Base-by-base conservation (phyloP, 2,797 vertebrate species). In the Helostoma temminkii region DNA sequence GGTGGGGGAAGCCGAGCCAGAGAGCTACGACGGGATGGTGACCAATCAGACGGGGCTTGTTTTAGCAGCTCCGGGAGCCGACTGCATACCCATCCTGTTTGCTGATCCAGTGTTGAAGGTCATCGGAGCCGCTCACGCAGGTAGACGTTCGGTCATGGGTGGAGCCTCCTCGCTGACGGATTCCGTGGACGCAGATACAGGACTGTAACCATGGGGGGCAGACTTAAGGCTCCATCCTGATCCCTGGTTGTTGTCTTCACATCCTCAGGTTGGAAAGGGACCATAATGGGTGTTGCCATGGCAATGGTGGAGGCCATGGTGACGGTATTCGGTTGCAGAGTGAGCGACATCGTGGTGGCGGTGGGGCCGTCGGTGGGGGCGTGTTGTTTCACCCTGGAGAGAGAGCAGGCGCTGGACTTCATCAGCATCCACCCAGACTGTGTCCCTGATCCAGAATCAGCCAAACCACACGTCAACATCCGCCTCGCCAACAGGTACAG, bases 31-130 rank as follows among this genome's bases (percentile, higher is more conserved):
- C 71, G 96, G 94, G 22, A 93, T 98, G 61, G 94, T 96, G 28
- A 96, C 96, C 0, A 84, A 97, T 68, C 93, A 84, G 83, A 88
- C 45, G 1, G 95, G 93, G 2, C 75, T 96, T 41, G 96, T 96
- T 0, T 71, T 99, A 50, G 94, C 95, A 0, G 97, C 97, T 48
- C 96, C 96, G 0, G 96, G 96, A 2, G 97, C 98, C 14, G 98
- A 99, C 83, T 99, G 98, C 84, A 96, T 98, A 80, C 95, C 97
- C 0, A 76, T 99, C 69, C 89, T 99, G 57, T 98, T 99, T 71
- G 94, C 95, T 41, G 97, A 98, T 83, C 96, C 96, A 1, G 91
- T 95, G 85, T 84, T 74, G 71, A 96, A 93, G 89, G 96, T 92
- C 42, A 96, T 96, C 0, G 98, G 95, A 32, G 96, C 92, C 18